A percentile compares a stretch with the other conserved stretches of the same genome.
phyloP scores from a whole-genome alignment of 2,797 vertebrate species.

The Mus spretus region DNA sequence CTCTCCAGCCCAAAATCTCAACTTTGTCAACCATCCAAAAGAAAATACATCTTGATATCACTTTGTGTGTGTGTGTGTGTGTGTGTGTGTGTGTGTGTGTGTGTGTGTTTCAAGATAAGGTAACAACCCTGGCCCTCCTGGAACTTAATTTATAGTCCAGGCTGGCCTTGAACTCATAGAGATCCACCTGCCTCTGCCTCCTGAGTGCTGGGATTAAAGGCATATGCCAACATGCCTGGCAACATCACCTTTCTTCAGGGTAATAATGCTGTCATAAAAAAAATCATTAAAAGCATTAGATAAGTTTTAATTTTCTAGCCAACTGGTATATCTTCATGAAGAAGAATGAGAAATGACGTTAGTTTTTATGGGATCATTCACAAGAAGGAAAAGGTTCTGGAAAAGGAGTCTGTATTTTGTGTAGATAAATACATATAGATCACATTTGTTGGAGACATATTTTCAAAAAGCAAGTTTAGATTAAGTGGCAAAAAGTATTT shows the following conservation, averaged over 20 bases:
- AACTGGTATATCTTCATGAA: constrained; percentile 30
- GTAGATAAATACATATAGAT: background rate
- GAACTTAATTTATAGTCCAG: background rate
- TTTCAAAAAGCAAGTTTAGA: constrained; percentile 18
- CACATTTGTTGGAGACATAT: background rate
- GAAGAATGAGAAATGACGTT: constrained; percentile 14
- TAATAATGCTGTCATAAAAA: background rate
- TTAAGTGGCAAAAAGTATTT: constrained; percentile 21
- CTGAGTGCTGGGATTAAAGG: background rate
- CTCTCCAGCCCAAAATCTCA: background rate
- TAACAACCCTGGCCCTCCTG: background rate
- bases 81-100: background rate
- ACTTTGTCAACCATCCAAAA: background rate
- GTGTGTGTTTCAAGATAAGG: background rate
- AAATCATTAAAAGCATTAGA: background rate
- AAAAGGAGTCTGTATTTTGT: background rate
- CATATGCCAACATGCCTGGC: background rate
- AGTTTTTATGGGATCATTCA: constrained; percentile 36
- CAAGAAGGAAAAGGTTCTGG: background rate
- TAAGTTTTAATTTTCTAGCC: background rate
- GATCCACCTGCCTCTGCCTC: background rate
- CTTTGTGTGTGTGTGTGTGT: background rate
- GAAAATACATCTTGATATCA: constrained; percentile 34
- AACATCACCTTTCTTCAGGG: constrained; percentile 14
- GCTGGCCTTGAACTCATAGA: background rate